These are phyloP conservation scores for Macaca fascicularis DNA, from an alignment of 2,113 vertebrate species.

Conservation along the genomic window T2T-MFA8v1.1 NC_088380.1:57806001-57806500, in stretches of 20 bases:
- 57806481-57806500: constrained; percentile 20
- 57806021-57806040: background rate
- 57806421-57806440: background rate
- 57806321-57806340: constrained; percentile 78
- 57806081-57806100: constrained; percentile 1
- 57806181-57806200: constrained; percentile 79
- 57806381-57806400: constrained; percentile 9
- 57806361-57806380: constrained; percentile 57
- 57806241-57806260: constrained; percentile 82
- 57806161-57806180: constrained; percentile 76
- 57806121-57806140: background rate
- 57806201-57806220: constrained; percentile 83
- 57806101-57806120: constrained; percentile 18
- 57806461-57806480: background rate
- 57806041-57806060: background rate
- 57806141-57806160: constrained; percentile 67
- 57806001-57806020: background rate
- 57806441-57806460: constrained; percentile 6
- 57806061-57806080: background rate
- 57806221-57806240: constrained; percentile 83
- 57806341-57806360: constrained; percentile 28
- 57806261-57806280: constrained; percentile 86
- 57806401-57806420: background rate
- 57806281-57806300: constrained; percentile 85
- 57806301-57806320: constrained; percentile 77